Percentiles rank a stretch among this genome's conserved stretches.
Evolutionary conservation across 2,888 invertebrate species (phyloP).

Genomic region (Schrankia costaestrigalis): DNA sequence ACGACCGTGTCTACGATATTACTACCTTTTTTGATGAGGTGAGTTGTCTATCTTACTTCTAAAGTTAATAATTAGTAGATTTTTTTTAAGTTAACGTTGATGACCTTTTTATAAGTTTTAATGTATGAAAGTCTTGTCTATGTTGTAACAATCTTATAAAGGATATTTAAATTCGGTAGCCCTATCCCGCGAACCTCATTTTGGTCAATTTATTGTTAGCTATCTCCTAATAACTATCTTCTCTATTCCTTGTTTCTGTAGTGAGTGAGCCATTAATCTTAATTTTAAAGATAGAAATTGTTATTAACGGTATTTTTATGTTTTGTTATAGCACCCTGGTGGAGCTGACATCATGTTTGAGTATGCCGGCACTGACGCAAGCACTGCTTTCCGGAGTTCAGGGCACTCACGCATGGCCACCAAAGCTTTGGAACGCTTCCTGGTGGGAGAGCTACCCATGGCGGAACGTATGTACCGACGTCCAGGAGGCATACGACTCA

Average conservation of each 20-base stretch:
- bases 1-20: slow-evolving; percentile 92
- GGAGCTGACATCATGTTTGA: slow-evolving; percentile 91
- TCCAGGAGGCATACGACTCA: slow-evolving; percentile 80
- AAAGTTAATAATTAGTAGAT: background rate
- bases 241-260: too few relatives aligned
- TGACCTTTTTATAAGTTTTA: background rate
- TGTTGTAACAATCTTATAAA: too few relatives aligned
- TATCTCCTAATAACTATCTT: too few relatives aligned
- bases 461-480: slow-evolving; percentile 87
- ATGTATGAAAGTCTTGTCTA: too few relatives aligned
- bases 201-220: too few relatives aligned
- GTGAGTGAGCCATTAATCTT: too few relatives aligned
- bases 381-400: slow-evolving; percentile 88
- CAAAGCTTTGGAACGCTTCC: slow-evolving; percentile 83
- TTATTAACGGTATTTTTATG: slow-evolving; percentile 13
- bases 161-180: too few relatives aligned
- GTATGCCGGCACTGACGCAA: slow-evolving; percentile 92
- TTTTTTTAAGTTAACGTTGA: background rate
- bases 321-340: slow-evolving; percentile 87
- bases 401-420: slow-evolving; percentile 87
- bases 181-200: too few relatives aligned
- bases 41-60: slow-evolving; percentile 33
- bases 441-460: slow-evolving; percentile 88
- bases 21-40: slow-evolving; percentile 87
- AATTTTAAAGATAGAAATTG: too few relatives aligned